Conservation (phyloP, 1,140 invertebrate genomes). For the Drosophila albomicans region DNA sequence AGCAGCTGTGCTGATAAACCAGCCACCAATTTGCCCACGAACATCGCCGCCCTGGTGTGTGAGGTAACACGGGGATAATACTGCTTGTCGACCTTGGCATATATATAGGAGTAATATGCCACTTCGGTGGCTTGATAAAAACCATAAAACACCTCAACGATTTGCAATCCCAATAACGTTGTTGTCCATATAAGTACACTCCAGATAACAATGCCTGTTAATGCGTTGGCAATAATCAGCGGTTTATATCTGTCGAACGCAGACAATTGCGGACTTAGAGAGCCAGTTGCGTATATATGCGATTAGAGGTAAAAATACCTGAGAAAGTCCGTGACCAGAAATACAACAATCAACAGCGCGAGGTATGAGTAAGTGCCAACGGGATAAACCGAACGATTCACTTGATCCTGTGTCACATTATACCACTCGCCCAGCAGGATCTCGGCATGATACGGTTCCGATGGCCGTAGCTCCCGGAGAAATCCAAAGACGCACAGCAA, state of each 20-base stretch:
- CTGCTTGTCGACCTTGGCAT: conserved; percentile 92
- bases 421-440: conserved; percentile 89
- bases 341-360: conserved; percentile 89
- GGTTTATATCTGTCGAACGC: conserved; percentile 90
- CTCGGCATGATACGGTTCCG: conserved; percentile 91
- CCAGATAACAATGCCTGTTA: conserved; percentile 90
- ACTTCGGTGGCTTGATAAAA: conserved; percentile 94
- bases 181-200: conserved; percentile 89
- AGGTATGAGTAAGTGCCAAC: conserved; percentile 91
- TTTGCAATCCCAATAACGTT: conserved; percentile 88
- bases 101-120: conserved; percentile 97
- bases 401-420: conserved; percentile 88
- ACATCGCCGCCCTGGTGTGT: conserved; percentile 89
- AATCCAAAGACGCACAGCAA: conserved; percentile 92
- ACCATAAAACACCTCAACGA: conserved; percentile 90
- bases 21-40: conserved; percentile 89
- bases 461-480: conserved; percentile 92
- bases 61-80: conserved; percentile 91
- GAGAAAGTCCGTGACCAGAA: conserved; percentile 92
- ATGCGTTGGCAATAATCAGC: conserved; percentile 91
- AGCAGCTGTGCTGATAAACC: conserved; percentile 88
- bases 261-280: not conserved
- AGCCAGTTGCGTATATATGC: not conserved
- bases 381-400: conserved; percentile 89
- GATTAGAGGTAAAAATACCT: conserved; percentile 78